These are phyloP conservation scores for Pomacea maculata DNA, from an alignment of 1,140 invertebrate species.

Conservation along the genomic window DNA sequence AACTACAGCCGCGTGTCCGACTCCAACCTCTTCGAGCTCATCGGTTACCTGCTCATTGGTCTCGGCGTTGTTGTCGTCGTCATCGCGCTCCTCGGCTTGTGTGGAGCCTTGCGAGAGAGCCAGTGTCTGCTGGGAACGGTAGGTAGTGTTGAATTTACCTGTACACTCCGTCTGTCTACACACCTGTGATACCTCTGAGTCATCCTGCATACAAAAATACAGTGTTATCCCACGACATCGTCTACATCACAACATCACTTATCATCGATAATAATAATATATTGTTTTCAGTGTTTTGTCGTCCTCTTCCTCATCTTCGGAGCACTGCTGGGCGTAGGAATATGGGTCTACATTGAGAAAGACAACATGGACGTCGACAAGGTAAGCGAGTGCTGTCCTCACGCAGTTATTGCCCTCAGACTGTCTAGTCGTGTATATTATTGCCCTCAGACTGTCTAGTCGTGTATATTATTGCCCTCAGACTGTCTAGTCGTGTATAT, in stretches of 20 bases:
- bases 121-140: constrained; percentile 19
- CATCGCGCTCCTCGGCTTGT: constrained; percentile 21
- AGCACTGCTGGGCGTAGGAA: constrained; percentile 11
- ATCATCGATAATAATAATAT: no score
- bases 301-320: constrained; percentile 19
- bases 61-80: constrained; percentile 15
- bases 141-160: background rate
- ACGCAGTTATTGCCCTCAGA: no score
- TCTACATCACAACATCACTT: no score
- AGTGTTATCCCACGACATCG: no score
- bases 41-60: constrained; percentile 17
- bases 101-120: constrained; percentile 4
- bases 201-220: no score
- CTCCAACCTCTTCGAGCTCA: constrained; percentile 7
- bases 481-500: background rate
- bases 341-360: constrained; percentile 17
- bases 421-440: background rate
- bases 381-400: background rate
- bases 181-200: no score
- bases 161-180: no score
- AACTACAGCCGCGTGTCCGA: constrained; percentile 20
- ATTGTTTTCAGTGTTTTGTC: constrained; percentile 7
- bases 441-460: background rate
- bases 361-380: constrained; percentile 14
- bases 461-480: background rate